phyloP scores from a whole-genome alignment of 1,140 invertebrate species.

The Drosophila willistoni region DNA sequence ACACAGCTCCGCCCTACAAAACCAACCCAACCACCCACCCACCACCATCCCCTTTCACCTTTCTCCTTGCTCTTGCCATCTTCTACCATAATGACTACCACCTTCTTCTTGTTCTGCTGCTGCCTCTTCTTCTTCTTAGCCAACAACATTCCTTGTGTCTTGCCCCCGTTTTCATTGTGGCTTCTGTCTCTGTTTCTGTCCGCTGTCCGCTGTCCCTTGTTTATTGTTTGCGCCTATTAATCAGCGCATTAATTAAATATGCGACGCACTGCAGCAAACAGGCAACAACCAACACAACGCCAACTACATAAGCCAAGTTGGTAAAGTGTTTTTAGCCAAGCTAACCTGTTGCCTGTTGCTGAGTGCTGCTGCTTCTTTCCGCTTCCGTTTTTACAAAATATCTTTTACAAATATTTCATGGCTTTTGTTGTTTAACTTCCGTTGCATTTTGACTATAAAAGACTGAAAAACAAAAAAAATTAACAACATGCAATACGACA shows the following conservation, averaged over 20 bases:
- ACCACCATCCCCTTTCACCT: neutral
- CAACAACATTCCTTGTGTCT: slow-evolving; percentile 48
- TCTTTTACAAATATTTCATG: slow-evolving; percentile 33
- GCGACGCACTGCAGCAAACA: slow-evolving; percentile 54
- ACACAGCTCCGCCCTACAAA: slow-evolving; percentile 39
- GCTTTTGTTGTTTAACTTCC: slow-evolving; percentile 49
- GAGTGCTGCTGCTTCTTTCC: slow-evolving; percentile 40
- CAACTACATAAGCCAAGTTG: slow-evolving; percentile 18
- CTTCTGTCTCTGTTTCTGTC: slow-evolving; percentile 13
- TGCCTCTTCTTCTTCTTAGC: neutral
- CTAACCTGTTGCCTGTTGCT: slow-evolving; percentile 60
- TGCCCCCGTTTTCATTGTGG: slow-evolving; percentile 49
- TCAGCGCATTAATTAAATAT: slow-evolving; percentile 69
- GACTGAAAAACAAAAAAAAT: neutral
- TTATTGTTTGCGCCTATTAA: slow-evolving; percentile 71
- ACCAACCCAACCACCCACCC: neutral
- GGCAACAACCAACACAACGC: neutral
- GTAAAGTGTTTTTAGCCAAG: slow-evolving; percentile 33
- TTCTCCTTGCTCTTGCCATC: neutral
- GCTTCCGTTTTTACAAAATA: slow-evolving; percentile 53
- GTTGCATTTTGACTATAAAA: slow-evolving; percentile 34
- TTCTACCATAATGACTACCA: slow-evolving; percentile 1
- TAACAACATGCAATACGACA: slow-evolving; percentile 5
- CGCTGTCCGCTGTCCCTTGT: slow-evolving; percentile 24
- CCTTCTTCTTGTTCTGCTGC: too few species aligned